phyloP scores from a whole-genome alignment of 2,888 invertebrate species.

The Nasonovia ribisnigri region DNA sequence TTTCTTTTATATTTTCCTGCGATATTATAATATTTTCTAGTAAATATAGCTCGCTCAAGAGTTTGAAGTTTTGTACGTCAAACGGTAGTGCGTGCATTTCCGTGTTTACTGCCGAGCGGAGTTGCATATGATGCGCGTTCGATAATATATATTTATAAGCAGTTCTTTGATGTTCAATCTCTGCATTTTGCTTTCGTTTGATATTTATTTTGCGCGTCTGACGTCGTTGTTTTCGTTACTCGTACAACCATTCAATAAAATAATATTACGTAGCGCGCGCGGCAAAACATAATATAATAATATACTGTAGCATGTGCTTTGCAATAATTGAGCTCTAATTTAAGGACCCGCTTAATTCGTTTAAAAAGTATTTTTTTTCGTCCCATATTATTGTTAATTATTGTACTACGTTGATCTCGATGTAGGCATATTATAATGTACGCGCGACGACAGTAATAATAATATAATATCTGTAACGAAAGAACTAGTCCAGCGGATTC shows the following conservation, averaged over 20 bases:
- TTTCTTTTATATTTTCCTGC: too few relatives aligned
- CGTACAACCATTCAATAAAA: background rate
- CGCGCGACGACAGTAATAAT: background rate
- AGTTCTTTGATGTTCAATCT: background rate
- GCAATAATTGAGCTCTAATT: slow-evolving; percentile 41
- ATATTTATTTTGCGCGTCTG: background rate
- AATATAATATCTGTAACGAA: background rate
- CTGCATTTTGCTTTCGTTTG: background rate
- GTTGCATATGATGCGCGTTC: background rate
- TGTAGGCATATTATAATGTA: background rate
- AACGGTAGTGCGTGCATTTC: background rate
- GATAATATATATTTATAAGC: too few relatives aligned
- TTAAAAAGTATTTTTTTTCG: background rate
- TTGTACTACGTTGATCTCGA: background rate
- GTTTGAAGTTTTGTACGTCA: background rate
- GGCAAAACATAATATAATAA: background rate
- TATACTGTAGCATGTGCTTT: background rate
- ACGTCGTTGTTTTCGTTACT: background rate
- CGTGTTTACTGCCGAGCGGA: background rate
- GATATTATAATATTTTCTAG: background rate
- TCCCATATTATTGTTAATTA: slow-evolving; percentile 14
- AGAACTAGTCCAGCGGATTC: background rate
- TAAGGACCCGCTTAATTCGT: slow-evolving; percentile 44
- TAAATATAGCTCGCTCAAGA: background rate
- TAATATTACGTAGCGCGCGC: background rate